Evolutionary conservation across 2,888 invertebrate genomes (phyloP), one percentile per base, ranked within the genome.

Genomic region (Lissonota sp.): DNA sequence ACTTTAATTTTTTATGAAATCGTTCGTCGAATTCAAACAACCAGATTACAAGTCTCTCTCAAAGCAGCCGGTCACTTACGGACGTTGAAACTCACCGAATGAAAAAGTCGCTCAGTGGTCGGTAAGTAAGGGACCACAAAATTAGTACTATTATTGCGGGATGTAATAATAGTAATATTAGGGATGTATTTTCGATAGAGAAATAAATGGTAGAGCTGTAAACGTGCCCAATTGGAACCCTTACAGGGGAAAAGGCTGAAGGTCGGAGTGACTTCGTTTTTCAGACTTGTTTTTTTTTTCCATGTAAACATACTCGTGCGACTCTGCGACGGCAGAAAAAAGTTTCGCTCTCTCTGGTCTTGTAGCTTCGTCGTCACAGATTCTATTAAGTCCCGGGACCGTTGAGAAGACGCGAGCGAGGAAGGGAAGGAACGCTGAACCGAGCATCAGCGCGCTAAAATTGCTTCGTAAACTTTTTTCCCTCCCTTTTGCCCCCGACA

Each of bases 381-480:
- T 81, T 81, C 78, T 78, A 81, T 81, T 60, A 81, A 81, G 81
- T 74, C 73, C 55, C 67, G 39, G 69, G 39, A 53, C 16, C 57
- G 51, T 58, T 42, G 77, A 26, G 66, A n/a, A 58, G 51, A 40
- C 49, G 40, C 26, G 26, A 26, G 64, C 46, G 69, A 37, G 55
- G 64, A 8, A 67, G 40, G 60, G 14, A 70, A 46, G 46, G 26
- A 63, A 60, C 62, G 71, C 44, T 49, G 10, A 44, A 26, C 16
- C 44, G 69, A 64, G 74, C 81, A 81, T 81, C 81, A 81, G 78
- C 81, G 64, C 1, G 63, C 78, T 81, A 77, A 81, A 78, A 81
- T 81, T 81, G 78, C 81, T 81, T 78, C 14, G 81, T 73, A 81
- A 81, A 81, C 81, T 81, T 81, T 75, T 80, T 73, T 72, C 72